These are phyloP conservation scores for Mixornis gularis DNA, from an alignment of 2,113 vertebrate genomes.

Conservation along the genomic window DNA sequence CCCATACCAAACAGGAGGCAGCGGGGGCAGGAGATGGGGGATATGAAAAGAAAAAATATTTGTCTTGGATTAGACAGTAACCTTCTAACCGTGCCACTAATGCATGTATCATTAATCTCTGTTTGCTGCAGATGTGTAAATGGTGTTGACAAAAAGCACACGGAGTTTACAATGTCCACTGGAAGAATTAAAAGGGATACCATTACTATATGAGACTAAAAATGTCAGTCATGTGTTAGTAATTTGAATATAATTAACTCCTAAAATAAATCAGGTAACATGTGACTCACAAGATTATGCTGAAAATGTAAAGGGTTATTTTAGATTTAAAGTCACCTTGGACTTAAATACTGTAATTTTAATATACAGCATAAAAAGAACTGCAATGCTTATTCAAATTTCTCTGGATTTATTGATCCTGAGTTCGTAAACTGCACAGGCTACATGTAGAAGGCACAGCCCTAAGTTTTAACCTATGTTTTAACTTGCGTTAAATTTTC, in stretches of 20 bases:
- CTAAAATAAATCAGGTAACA: background rate
- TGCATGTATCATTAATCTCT: background rate
- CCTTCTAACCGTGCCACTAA: background rate
- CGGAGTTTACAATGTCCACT: background rate
- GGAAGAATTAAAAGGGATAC: background rate
- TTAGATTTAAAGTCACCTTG: background rate
- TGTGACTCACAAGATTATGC: background rate
- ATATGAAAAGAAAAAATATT: background rate
- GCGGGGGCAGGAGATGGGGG: fast-evolving
- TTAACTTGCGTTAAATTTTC: background rate
- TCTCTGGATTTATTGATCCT: background rate
- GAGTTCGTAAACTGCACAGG: background rate
- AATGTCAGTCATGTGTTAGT: background rate
- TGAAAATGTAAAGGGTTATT: background rate
- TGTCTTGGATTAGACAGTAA: background rate
- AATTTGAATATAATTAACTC: background rate
- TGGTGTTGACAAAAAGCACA: background rate
- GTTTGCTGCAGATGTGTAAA: background rate
- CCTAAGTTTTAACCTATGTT: background rate
- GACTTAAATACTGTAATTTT: background rate
- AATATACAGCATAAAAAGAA: background rate
- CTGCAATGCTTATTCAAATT: background rate
- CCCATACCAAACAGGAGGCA: background rate
- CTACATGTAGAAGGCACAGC: background rate
- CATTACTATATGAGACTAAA: background rate